These are phyloP conservation scores for Cheilosia vulpina DNA, from an alignment of 2,888 invertebrate species.

Conservation along the genomic window DNA sequence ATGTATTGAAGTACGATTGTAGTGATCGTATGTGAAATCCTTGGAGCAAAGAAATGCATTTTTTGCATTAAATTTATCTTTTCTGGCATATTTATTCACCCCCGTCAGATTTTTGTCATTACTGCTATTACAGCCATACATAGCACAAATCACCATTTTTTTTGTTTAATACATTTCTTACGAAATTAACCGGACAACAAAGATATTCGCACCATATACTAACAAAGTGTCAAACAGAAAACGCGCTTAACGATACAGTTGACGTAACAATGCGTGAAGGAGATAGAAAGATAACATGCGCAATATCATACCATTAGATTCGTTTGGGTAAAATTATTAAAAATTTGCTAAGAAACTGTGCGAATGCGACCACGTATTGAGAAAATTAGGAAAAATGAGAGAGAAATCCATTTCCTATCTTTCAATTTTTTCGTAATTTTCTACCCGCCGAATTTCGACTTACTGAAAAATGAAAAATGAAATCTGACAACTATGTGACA, in stretches of 20 bases:
- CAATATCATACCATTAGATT: not conserved
- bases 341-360: too few species aligned
- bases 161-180: not conserved
- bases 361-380: too few species aligned
- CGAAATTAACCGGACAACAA: not conserved
- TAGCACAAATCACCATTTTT: not conserved
- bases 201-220: not conserved
- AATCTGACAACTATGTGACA: too few species aligned
- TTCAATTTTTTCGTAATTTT: too few species aligned
- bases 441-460: too few species aligned
- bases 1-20: not conserved
- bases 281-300: not conserved
- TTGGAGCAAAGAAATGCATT: conserved; percentile 4
- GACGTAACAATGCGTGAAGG: not conserved
- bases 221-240: not conserved
- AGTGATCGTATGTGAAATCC: conserved; percentile 1
- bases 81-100: not conserved
- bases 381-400: too few species aligned
- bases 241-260: not conserved
- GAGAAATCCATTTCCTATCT: too few species aligned
- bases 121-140: conserved; percentile 13
- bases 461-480: too few species aligned
- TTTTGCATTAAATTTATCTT: conserved; percentile 18
- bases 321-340: too few species aligned
- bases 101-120: conserved; percentile 3